Evolutionary conservation across 2,113 vertebrate species (phyloP).

Genomic region (Pygoscelis antarcticus): DNA sequence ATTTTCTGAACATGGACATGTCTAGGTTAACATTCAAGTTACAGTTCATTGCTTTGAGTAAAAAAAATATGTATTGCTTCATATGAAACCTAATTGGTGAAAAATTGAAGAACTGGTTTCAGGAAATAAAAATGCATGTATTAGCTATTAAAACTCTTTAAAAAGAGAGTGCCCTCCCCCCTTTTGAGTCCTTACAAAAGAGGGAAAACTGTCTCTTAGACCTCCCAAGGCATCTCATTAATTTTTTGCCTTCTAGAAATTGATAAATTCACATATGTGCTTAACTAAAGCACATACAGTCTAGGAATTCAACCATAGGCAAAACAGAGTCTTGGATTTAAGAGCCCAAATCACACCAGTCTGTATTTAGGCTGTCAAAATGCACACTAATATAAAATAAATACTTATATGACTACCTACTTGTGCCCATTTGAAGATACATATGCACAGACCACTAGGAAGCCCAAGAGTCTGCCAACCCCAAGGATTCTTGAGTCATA

Average conservation of each 20-base stretch:
- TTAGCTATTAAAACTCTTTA: not conserved
- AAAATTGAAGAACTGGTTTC: not conserved
- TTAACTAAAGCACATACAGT: not conserved
- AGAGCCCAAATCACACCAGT: not conserved
- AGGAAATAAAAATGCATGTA: not conserved
- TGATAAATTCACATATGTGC: not conserved
- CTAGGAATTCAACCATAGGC: not conserved
- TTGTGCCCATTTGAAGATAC: not conserved
- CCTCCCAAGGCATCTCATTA: rapidly evolving
- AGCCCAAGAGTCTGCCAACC: not conserved
- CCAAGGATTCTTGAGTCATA: conserved; percentile 1
- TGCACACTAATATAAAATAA: not conserved
- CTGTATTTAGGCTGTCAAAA: not conserved
- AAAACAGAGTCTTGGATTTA: not conserved
- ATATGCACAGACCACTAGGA: not conserved
- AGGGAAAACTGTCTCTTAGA: not conserved
- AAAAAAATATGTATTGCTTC: not conserved
- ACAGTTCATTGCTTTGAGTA: not conserved
- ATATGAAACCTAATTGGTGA: not conserved
- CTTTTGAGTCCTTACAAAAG: not conserved
- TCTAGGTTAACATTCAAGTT: not conserved
- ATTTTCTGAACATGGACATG: rapidly evolving
- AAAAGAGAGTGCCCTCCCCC: not conserved
- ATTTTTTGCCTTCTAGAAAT: not conserved
- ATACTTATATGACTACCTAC: not conserved